These are phyloP conservation scores for Meloidogyne chitwoodi DNA, from an alignment of 1,140 invertebrate genomes.

Conservation along the genomic window DNA sequence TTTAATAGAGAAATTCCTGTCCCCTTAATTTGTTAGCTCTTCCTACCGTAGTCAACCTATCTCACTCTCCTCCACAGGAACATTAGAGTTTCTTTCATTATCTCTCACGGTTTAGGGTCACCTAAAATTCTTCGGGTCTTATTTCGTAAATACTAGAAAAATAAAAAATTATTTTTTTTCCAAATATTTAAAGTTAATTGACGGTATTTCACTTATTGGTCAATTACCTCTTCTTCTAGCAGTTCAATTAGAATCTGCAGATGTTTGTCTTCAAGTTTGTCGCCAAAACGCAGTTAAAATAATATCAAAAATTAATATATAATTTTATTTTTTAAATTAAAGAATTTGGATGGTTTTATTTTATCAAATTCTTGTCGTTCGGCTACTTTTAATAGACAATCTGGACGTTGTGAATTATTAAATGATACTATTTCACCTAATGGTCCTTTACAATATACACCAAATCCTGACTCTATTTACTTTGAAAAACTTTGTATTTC, in stretches of 20 bases:
- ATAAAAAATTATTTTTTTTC: too few relatives aligned
- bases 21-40: too few relatives aligned
- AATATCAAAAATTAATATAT: constrained; percentile 3
- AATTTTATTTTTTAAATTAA: not conserved
- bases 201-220: constrained; percentile 34
- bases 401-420: constrained; percentile 37
- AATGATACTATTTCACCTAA: constrained; percentile 38
- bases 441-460: constrained; percentile 36
- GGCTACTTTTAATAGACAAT: constrained; percentile 30
- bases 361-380: constrained; percentile 32
- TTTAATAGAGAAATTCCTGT: too few relatives aligned
- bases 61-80: too few relatives aligned
- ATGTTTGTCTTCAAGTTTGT: constrained; percentile 41
- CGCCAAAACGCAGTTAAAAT: constrained; percentile 28
- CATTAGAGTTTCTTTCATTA: too few relatives aligned
- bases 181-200: constrained; percentile 39
- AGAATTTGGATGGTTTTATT: constrained; percentile 35
- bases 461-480: constrained; percentile 36
- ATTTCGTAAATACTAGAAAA: too few relatives aligned
- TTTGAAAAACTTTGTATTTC: constrained; percentile 45
- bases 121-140: too few relatives aligned
- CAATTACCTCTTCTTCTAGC: constrained; percentile 11
- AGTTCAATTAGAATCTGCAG: constrained; percentile 39
- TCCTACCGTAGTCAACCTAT: too few relatives aligned
- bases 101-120: too few relatives aligned